Percentiles rank a stretch among this genome's conserved stretches.
phyloP scores from a whole-genome alignment of 1,140 invertebrate species.

The Elymnias hypermnestra region DNA sequence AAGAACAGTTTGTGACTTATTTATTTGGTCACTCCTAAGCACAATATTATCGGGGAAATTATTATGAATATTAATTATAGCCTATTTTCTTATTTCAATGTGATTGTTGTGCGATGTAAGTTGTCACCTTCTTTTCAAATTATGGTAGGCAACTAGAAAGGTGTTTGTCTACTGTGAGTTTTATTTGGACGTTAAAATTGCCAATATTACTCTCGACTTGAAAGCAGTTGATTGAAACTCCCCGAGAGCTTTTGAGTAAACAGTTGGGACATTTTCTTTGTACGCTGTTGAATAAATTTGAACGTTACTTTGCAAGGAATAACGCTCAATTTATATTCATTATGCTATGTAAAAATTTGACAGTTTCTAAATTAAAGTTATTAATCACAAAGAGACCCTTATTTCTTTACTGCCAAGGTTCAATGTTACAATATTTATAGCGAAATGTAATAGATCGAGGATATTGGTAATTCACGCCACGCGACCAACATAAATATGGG shows the following conservation, averaged over 20 bases:
- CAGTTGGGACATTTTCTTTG: slow-evolving; percentile 4
- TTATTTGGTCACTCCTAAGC: too few relatives aligned
- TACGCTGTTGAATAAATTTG: not conserved
- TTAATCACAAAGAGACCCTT: slow-evolving; percentile 6
- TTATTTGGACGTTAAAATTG: slow-evolving; percentile 7
- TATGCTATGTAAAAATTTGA: not conserved
- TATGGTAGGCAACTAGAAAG: too few relatives aligned
- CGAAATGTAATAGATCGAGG: slow-evolving; percentile 9
- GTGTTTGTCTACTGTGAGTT: slow-evolving; percentile 10
- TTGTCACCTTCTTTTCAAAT: too few relatives aligned
- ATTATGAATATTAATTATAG: too few relatives aligned
- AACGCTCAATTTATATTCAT: not conserved
- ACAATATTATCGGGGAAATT: too few relatives aligned
- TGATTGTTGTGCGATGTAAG: too few relatives aligned
- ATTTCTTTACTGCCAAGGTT: slow-evolving; percentile 5
- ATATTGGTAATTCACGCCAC: slow-evolving; percentile 25
- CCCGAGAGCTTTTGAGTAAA: slow-evolving; percentile 3
- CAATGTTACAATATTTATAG: not conserved
- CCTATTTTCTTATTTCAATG: too few relatives aligned
- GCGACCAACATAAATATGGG: slow-evolving; percentile 24
- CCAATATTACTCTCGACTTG: slow-evolving; percentile 15
- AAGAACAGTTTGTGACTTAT: too few relatives aligned
- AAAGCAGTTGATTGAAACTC: slow-evolving; percentile 10
- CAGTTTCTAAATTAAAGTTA: slow-evolving; percentile 4
- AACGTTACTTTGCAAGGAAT: not conserved